These are phyloP conservation scores for Orussus abietinus DNA, from an alignment of 1,140 invertebrate species.

Conservation along the genomic window DNA sequence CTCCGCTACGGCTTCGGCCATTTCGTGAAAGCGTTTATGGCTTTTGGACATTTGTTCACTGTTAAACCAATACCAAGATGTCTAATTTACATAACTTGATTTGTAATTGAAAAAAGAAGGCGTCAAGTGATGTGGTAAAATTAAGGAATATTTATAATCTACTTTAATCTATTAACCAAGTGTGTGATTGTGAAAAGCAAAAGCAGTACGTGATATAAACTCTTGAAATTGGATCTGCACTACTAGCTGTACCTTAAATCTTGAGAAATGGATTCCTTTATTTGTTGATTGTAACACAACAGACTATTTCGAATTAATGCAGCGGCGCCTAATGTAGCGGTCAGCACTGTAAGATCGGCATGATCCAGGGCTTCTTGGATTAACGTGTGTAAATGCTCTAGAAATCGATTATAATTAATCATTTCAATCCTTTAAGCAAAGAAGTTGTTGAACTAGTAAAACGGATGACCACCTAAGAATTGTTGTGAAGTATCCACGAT, in stretches of 20 bases:
- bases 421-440: neutral
- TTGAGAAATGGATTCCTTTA: no score
- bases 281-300: conserved; percentile 66
- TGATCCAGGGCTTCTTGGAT: conserved; percentile 78
- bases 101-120: neutral
- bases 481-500: conserved; percentile 68
- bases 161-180: no score
- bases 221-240: no score
- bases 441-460: conserved; percentile 2
- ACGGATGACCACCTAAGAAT: conserved; percentile 46
- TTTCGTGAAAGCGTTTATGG: conserved; percentile 73
- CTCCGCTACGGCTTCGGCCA: conserved; percentile 76
- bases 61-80: neutral
- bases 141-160: no score
- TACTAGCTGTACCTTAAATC: no score
- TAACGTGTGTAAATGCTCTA: conserved; percentile 71
- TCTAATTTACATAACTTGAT: neutral
- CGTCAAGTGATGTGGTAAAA: no score
- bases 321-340: conserved; percentile 72
- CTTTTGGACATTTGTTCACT: conserved; percentile 42
- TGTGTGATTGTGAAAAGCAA: no score
- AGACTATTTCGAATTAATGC: conserved; percentile 72
- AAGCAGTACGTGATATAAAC: no score
- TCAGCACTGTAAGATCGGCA: conserved; percentile 72
- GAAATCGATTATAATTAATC: conserved; percentile 19